phyloP scores from a whole-genome alignment of 23 tunicate species.

The Ciona savignyi region DNA sequence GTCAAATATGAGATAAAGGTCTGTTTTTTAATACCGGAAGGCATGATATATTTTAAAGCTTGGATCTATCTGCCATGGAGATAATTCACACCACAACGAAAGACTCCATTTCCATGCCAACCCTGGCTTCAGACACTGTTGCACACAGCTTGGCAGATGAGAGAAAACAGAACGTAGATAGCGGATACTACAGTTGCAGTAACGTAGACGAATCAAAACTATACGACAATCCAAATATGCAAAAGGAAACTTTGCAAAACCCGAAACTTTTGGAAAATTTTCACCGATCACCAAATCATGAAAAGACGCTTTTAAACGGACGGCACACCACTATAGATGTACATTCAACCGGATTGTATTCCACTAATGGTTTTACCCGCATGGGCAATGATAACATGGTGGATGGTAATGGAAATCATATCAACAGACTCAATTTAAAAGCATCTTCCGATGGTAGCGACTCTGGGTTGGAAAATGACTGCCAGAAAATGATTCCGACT shows the following conservation, averaged over 20 bases:
- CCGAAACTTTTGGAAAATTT: background rate
- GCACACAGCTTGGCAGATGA: background rate
- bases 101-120: background rate
- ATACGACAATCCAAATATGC: background rate
- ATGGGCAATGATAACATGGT: background rate
- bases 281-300: background rate
- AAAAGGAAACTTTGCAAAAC: background rate
- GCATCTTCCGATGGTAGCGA: background rate
- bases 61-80: background rate
- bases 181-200: slow-evolving; percentile 74
- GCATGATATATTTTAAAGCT: background rate
- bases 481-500: background rate
- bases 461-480: background rate
- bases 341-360: background rate
- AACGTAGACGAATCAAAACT: slow-evolving; percentile 12
- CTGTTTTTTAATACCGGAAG: background rate
- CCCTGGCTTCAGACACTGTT: background rate
- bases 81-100: background rate
- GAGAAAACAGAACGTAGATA: slow-evolving; percentile 39
- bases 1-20: no score
- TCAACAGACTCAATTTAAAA: background rate
- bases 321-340: background rate
- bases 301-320: background rate
- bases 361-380: background rate
- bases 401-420: background rate